Percentiles rank a stretch among this genome's conserved stretches.
Evolutionary conservation across 2,888 invertebrate species (phyloP).

Genomic region (Trachelus stipa): DNA sequence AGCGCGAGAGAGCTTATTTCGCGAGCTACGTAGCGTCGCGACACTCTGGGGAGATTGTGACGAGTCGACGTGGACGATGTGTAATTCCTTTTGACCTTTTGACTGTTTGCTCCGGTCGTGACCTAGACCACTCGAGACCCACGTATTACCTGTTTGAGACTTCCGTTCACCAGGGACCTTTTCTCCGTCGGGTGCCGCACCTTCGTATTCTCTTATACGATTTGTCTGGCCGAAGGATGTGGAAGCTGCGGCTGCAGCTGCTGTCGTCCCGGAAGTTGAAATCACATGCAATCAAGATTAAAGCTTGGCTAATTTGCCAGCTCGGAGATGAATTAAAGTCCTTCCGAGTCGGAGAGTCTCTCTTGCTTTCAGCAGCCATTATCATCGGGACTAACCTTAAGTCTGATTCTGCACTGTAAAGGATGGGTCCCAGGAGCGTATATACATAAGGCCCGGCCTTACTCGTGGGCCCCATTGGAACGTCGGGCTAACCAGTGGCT

Average conservation of each 20-base stretch:
- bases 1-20: neutral
- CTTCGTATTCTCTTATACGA: neutral
- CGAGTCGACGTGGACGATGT: neutral
- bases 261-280: slow-evolving; percentile 26
- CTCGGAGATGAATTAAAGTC: neutral
- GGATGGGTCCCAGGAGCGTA: neutral
- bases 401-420: neutral
- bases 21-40: neutral
- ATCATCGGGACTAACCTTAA: neutral
- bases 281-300: slow-evolving; percentile 36
- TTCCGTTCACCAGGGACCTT: neutral
- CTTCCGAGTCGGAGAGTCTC: neutral
- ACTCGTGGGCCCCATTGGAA: neutral
- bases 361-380: neutral
- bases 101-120: neutral
- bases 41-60: neutral
- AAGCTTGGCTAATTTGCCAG: slow-evolving; percentile 31
- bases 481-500: neutral
- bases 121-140: neutral
- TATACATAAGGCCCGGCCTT: neutral
- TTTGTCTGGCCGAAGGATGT: neutral
- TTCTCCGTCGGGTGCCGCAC: no score
- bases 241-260: neutral
- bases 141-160: neutral
- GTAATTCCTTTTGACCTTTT: neutral